Evolutionary conservation across 1,140 invertebrate genomes (phyloP), one percentile per base, ranked within the genome.

Genomic region (Habropoda laboriosa): DNA sequence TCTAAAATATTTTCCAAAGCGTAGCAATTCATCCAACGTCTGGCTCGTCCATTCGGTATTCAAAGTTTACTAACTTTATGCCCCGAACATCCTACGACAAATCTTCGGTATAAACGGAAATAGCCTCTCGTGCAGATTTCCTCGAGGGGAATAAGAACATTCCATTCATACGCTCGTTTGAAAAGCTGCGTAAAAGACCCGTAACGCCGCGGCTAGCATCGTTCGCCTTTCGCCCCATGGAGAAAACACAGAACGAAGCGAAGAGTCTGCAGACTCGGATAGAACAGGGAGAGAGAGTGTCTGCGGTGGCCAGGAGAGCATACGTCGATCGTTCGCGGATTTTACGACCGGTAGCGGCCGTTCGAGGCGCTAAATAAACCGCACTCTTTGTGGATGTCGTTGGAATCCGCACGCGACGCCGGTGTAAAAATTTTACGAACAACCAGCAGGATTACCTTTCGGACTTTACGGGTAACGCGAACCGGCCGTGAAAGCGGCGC

Each of bases 351-450:
- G 57, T 57, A 66, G 35, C 47, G 21, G 58, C 40, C 47, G 32
- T 58, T 12, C 32, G 57, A 60, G 42, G 49, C 53, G 58, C 51
- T 80, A 72, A 87, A 82, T 87, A 87, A 82, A 85, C 49, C 53
- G 24, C 57, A 64, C 63, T 78, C 68, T 66, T 84, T 47, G 53
- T 35, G 42, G 45, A 58, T 38, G 53, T 63, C 45, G 58, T 63
- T 55, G 45, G 55, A 60, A 68, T 58, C 40, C 45, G 58, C 49
- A 27, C 32, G 2, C 55, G 58, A 49, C 32, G 45, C 49, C 75
- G 77, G 68, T 66, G 79, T 85, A 66, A 60, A 75, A 80, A 76
- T 79, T 87, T 85, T 73, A 86, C 76, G 80, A 51, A 67, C 80
- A 60, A 75, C 77, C 18, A 24, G 55, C 16, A 27, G 70, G 38